Evolutionary conservation across 2,113 vertebrate genomes (phyloP), one percentile per base, ranked within the genome.

Genomic region (Perca flavescens): DNA sequence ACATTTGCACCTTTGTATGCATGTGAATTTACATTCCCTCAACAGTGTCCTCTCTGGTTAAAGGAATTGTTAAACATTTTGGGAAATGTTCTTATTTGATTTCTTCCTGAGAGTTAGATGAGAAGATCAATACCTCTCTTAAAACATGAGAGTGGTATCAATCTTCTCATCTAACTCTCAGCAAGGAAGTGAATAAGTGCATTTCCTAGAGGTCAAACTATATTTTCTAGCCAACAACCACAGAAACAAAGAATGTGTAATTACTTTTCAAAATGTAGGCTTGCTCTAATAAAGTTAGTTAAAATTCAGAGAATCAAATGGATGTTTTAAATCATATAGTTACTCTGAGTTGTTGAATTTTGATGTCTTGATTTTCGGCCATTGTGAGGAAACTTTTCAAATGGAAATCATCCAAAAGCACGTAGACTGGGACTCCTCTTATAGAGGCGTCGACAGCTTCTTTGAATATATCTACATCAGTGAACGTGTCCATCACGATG

Each of bases 401-500:
- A 87, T 98, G 96, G 0, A 74, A 95, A 28, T 97, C 95, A 88
- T 98, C 97, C 63, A 99, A 95, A 13, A 99, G 94, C 81, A 99
- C 90, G 69, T 99, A 99, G 6, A 99, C 96, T 0, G 97, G 94
- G 70, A 98, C 91, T 40, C 97, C 97, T 84, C 97, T 95, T 50
- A 95, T 34, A 22, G 97, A 97, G 50, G 97, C 97, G 12, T 99
- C 97, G 3, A 99, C 95, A 1, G 95, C 92, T 94, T 99, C 98
- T 95, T 96, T 97, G 90, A 99, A 98, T 89, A 99, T 97, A 90
- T 99, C 98, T 49, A 98, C 95, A 81, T 99, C 98, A 54, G 98
- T 98, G 92, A 99, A 99, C 53, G 94, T 89, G 78, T 99, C 97
- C 98, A 99, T 99, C 74, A 96, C 97, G 36, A 99, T 95, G 36